Evolutionary conservation across 2,888 invertebrate species (phyloP).

Genomic region (Cephus pulcher): DNA sequence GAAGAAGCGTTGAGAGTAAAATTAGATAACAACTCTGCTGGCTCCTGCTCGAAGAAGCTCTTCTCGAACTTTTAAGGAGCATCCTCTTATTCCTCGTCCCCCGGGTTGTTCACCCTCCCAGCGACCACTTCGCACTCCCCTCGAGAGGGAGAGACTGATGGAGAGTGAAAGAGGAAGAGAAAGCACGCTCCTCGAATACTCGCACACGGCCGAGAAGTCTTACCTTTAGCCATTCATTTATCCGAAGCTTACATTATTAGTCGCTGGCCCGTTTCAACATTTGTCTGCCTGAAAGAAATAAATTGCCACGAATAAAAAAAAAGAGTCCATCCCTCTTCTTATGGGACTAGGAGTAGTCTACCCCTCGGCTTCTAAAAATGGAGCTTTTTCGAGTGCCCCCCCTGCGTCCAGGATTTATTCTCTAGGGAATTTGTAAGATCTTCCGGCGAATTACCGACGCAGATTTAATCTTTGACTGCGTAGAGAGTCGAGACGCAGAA

Average conservation of each 20-base stretch:
- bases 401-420: slow-evolving; percentile 34
- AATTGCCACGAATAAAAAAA: slow-evolving; percentile 41
- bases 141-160: neutral
- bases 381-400: slow-evolving; percentile 28
- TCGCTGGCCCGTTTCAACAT: slow-evolving; percentile 50
- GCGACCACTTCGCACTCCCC: slow-evolving; percentile 14
- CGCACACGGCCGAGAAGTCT: slow-evolving; percentile 19
- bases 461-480: slow-evolving; percentile 40
- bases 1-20: slow-evolving; percentile 67
- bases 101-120: slow-evolving; percentile 4
- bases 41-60: slow-evolving; percentile 41
- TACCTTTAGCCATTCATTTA: slow-evolving; percentile 47
- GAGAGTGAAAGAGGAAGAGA: neutral
- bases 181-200: slow-evolving; percentile 23
- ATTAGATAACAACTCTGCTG: slow-evolving; percentile 66
- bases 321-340: slow-evolving; percentile 24
- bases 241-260: slow-evolving; percentile 55
- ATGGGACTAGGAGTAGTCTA: slow-evolving; percentile 19
- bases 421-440: slow-evolving; percentile 32
- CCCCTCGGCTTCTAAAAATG: slow-evolving; percentile 4
- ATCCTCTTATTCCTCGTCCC: slow-evolving; percentile 45
- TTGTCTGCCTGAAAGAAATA: slow-evolving; percentile 50
- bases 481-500: neutral
- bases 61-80: slow-evolving; percentile 62
- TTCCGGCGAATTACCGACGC: slow-evolving; percentile 37